Percentiles rank a stretch among this genome's conserved stretches.
phyloP scores from a whole-genome alignment of 2,113 vertebrate species.

The Trichomycterus rosablanca region DNA sequence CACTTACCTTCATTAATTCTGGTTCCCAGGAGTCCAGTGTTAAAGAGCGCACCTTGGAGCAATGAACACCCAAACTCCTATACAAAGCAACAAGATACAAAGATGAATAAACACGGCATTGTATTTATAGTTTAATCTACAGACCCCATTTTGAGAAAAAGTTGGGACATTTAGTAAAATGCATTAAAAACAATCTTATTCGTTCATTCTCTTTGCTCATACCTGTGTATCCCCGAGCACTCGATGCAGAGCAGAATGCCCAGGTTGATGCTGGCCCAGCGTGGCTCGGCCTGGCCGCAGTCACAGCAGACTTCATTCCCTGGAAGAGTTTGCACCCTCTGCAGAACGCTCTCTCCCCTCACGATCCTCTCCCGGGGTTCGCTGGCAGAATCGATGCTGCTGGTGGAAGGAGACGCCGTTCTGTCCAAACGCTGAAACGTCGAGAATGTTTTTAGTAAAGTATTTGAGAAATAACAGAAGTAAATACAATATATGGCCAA shows the following conservation, averaged over 20 bases:
- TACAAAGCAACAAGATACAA: slow-evolving; percentile 28
- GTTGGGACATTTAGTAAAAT: no score
- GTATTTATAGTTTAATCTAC: no score
- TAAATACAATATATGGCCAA: no score
- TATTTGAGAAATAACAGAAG: no score
- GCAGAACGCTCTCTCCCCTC: slow-evolving; percentile 85
- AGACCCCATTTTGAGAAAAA: no score
- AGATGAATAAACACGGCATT: not conserved
- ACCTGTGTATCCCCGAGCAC: slow-evolving; percentile 94
- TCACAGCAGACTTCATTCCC: slow-evolving; percentile 92
- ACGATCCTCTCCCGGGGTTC: slow-evolving; percentile 79
- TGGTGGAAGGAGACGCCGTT: slow-evolving; percentile 85
- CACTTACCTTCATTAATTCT: slow-evolving; percentile 87
- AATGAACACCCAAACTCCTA: slow-evolving; percentile 96
- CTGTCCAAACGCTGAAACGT: slow-evolving; percentile 85
- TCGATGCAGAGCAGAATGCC: slow-evolving; percentile 95
- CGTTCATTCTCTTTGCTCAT: not conserved
- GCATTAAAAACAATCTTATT: no score
- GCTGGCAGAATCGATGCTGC: slow-evolving; percentile 84
- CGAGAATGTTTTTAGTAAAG: no score
- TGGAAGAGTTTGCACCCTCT: slow-evolving; percentile 82
- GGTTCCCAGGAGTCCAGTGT: slow-evolving; percentile 96
- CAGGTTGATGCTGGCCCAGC: slow-evolving; percentile 98
- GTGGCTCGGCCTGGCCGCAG: slow-evolving; percentile 85
- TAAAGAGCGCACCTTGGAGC: slow-evolving; percentile 94